These are phyloP conservation scores for Tetranychus piercei DNA, from an alignment of 2,888 invertebrate genomes.

Conservation along the genomic window DNA sequence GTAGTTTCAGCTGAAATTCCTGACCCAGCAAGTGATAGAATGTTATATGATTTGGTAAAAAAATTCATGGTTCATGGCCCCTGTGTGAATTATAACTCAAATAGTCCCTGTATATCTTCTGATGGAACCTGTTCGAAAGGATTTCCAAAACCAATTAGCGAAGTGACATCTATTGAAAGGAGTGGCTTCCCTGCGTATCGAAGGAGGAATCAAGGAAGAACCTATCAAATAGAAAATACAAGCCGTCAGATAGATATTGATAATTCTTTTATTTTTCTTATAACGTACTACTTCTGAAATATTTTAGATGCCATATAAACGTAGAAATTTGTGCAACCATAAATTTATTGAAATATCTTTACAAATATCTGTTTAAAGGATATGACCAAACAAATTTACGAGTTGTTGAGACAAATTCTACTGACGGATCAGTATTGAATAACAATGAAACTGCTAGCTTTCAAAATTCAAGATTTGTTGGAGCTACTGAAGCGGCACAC, in stretches of 20 bases:
- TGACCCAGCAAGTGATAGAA: background rate
- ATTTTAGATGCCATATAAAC: slow-evolving; percentile 15
- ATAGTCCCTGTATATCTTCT: slow-evolving; percentile 19
- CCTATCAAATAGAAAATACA: background rate
- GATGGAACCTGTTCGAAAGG: slow-evolving; percentile 19
- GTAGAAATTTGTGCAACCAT: slow-evolving; percentile 26
- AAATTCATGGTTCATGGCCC: slow-evolving; percentile 20
- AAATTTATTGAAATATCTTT: slow-evolving; percentile 29
- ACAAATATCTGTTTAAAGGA: slow-evolving; percentile 29
- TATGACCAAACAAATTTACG: background rate
- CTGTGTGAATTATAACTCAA: slow-evolving; percentile 15
- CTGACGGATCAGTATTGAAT: too few relatives aligned
- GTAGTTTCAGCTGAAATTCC: slow-evolving; percentile 26
- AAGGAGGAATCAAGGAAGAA: background rate
- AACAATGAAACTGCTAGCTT: slow-evolving; percentile 18
- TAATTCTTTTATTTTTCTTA: slow-evolving; percentile 21
- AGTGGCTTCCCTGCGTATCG: background rate
- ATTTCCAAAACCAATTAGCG: slow-evolving; percentile 16
- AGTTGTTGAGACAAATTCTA: background rate
- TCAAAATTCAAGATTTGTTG: slow-evolving; percentile 17
- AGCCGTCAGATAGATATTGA: background rate
- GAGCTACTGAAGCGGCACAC: slow-evolving; percentile 18
- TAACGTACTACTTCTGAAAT: slow-evolving; percentile 11
- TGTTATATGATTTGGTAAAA: slow-evolving; percentile 8
- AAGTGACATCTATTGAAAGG: background rate